A percentile compares a stretch with the other conserved stretches of the same genome.
phyloP scores from a whole-genome alignment of 1,140 invertebrate genomes.

The Aphis gossypii region DNA sequence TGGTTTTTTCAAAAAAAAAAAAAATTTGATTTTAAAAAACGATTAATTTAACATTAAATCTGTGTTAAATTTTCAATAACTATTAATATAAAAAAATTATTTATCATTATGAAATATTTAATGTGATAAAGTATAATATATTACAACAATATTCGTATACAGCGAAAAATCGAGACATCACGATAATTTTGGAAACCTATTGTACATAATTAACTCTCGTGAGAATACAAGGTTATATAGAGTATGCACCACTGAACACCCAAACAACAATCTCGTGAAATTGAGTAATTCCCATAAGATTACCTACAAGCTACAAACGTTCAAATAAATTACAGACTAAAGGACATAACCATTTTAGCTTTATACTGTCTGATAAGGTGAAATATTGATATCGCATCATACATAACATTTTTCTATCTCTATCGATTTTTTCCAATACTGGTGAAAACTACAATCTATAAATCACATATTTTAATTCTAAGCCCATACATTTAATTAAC shows the following conservation, averaged over 20 bases:
- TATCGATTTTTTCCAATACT: neutral
- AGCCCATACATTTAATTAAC: neutral
- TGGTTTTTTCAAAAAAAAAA: neutral
- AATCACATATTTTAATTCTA: neutral
- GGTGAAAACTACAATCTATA: neutral
- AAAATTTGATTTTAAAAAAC: neutral
- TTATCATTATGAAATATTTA: neutral
- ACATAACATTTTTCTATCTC: neutral
- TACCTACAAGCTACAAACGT: neutral
- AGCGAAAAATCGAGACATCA: neutral
- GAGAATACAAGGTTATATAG: conserved; percentile 9
- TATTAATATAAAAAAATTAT: neutral
- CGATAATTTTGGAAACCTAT: neutral
- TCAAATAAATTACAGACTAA: conserved; percentile 2
- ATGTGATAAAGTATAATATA: neutral
- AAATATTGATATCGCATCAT: neutral
- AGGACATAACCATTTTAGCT: neutral
- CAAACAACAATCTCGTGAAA: conserved; percentile 3
- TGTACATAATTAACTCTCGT: neutral
- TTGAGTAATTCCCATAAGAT: conserved; percentile 2
- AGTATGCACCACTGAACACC: conserved; percentile 7
- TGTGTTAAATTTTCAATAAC: neutral
- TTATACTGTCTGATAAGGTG: neutral
- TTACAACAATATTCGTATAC: neutral
- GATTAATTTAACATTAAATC: neutral